Evolutionary conservation across 2,888 invertebrate genomes (phyloP), one percentile per base, ranked within the genome.

Genomic region (Drosophila fungiperda): DNA sequence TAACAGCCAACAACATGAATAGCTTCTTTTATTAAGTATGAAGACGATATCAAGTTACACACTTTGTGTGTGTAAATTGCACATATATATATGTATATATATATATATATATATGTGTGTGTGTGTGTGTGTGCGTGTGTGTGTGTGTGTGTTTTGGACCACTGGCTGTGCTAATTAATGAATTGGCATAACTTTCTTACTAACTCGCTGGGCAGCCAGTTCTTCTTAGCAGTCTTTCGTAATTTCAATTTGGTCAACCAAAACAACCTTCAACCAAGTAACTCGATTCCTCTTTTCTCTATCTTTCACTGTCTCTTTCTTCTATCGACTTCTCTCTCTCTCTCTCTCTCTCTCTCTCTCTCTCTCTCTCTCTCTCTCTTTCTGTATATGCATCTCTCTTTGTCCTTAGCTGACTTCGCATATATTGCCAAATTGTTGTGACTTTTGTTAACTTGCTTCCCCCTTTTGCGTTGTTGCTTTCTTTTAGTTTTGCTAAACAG

Each of bases 161-260:
- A 81, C 73, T 88, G 83, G 68, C 77, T 86, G 81, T 2, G 86
- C 90, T 90, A 87, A 87, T 87, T 87, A 87, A 88, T 87, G 90
- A 87, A 90, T 87, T 90, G 87, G 82, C 90, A 88, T 86, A 90
- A 90, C 87, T 87, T 87, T 88, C 86, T 70, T 70, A 69, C 80
- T 71, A 81, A 81, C 79, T 70, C 68, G 78, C 55, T 49, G 54
- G 53, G 40, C 76, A 58, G 62, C 38, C 61, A 67, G 57, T 55
- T 59, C 68, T 49, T 76, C 67, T 70, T 78, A 64, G 76, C 80
- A 75, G 71, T 67, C 71, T 53, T 67, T 80, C 64, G 67, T 60
- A 38, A 72, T 55, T 80, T 80, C 76, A 80, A 78, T 78, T 80
- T 76, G 36, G 57, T 33, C 62, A n/a, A 35, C n/a, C 54, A 53